Percentiles rank a stretch among this genome's conserved stretches.
These are phyloP conservation scores for Oscheius sp. DNA, from an alignment of 2,888 invertebrate species.

Conservation along the genomic window DNA sequence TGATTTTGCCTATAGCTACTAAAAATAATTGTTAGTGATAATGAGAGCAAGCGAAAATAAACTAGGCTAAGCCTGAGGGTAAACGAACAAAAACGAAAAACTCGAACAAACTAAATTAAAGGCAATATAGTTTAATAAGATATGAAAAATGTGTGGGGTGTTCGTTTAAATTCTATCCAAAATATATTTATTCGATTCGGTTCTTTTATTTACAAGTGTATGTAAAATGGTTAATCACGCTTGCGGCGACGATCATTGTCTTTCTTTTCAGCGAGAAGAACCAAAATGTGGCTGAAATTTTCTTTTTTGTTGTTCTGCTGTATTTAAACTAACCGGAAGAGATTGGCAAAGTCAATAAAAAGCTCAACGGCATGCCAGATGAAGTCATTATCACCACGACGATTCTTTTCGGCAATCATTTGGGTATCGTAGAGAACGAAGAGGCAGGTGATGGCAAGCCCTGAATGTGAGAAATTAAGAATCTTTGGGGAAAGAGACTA, in stretches of 20 bases:
- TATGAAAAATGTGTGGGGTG: neutral
- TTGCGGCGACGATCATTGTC: constrained; percentile 25
- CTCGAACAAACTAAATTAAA: too few species aligned
- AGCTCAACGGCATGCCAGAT: constrained; percentile 81
- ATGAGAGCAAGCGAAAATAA: too few species aligned
- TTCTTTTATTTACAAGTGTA: constrained; percentile 4
- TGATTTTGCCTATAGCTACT: too few species aligned
- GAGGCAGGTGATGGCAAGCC: constrained; percentile 88
- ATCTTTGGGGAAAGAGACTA: neutral
- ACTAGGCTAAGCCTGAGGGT: neutral
- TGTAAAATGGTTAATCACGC: neutral
- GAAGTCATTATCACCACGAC: constrained; percentile 77
- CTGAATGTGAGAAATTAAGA: too few species aligned
- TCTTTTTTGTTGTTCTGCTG: neutral
- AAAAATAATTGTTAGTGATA: too few species aligned
- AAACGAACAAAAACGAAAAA: too few species aligned
- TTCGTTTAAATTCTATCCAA: neutral
- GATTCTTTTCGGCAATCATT: constrained; percentile 72
- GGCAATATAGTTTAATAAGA: too few species aligned
- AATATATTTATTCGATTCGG: neutral
- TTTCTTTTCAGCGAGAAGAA: constrained; percentile 81
- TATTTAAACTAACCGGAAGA: constrained; percentile 78
- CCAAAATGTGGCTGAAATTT: constrained; percentile 78
- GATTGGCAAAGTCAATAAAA: constrained; percentile 91
- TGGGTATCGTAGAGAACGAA: constrained; percentile 98